Evolutionary conservation across 1,140 invertebrate species (phyloP).

Genomic region (Drosophila ironensis): DNA sequence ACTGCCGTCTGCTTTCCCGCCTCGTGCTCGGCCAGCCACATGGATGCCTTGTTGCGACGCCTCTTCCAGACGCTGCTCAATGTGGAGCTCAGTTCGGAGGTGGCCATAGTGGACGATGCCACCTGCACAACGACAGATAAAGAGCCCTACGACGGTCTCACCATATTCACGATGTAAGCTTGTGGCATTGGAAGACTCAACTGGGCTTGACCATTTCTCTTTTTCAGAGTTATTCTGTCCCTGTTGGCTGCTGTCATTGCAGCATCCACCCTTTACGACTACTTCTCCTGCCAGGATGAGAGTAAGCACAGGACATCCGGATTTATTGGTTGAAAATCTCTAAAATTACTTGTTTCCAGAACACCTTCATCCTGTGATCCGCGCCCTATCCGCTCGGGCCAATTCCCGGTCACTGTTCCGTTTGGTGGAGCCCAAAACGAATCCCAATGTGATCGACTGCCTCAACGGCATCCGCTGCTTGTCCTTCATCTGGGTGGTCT

Average conservation of each 20-base stretch:
- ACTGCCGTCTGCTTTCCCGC: constrained; percentile 46
- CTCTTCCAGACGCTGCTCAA: constrained; percentile 22
- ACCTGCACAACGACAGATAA: constrained; percentile 31
- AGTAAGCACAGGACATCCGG: no score
- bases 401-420: constrained; percentile 43
- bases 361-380: constrained; percentile 21
- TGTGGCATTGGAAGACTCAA: no score
- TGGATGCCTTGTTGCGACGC: constrained; percentile 24
- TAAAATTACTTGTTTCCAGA: no score
- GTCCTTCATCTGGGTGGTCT: constrained; percentile 86
- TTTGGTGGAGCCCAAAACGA: constrained; percentile 12
- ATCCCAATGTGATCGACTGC: constrained; percentile 80
- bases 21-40: constrained; percentile 26
- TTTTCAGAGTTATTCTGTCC: constrained; percentile 40
- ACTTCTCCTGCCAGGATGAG: constrained; percentile 30
- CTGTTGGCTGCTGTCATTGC: constrained; percentile 26
- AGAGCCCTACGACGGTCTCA: constrained; percentile 20
- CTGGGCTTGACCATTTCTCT: neutral
- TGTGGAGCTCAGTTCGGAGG: neutral
- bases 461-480: constrained; percentile 84
- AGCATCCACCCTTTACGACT: constrained; percentile 37
- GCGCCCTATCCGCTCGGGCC: constrained; percentile 42
- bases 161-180: constrained; percentile 60
- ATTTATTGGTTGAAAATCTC: neutral
- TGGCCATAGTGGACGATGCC: constrained; percentile 10